phyloP scores from a whole-genome alignment of 2,797 vertebrate genomes.

The Oryzias dopingdopingensis region DNA sequence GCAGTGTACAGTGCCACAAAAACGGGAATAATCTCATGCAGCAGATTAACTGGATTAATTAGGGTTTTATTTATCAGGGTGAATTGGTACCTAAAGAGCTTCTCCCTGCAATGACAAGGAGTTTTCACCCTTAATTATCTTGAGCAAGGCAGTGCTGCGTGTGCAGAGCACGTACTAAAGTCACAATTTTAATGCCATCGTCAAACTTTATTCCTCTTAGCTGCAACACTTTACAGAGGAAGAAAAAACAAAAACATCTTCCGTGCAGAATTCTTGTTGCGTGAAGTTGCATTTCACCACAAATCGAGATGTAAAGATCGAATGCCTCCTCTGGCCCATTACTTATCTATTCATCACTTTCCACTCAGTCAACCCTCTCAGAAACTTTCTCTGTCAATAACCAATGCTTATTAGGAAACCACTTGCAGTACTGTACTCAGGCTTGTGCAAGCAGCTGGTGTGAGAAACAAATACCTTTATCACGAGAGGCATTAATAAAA shows the following conservation, averaged over 20 bases:
- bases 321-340: conserved; percentile 42
- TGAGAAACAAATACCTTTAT: conserved; percentile 1
- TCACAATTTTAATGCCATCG: conserved; percentile 4
- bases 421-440: conserved; percentile 12
- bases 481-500: background rate
- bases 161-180: conserved; percentile 11
- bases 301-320: conserved; percentile 42
- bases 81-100: conserved; percentile 77
- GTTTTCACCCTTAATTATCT: conserved; percentile 74
- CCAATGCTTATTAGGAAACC: conserved; percentile 37
- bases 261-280: conserved; percentile 11
- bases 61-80: conserved; percentile 76
- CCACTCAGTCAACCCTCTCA: conserved; percentile 46
- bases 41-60: conserved; percentile 81
- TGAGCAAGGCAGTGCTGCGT: conserved; percentile 48
- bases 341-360: conserved; percentile 68
- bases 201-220: conserved; percentile 25
- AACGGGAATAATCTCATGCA: conserved; percentile 71
- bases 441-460: conserved; percentile 15
- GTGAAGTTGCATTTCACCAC: conserved; percentile 37
- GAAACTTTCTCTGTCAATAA: conserved; percentile 30
- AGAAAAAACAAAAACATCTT: conserved; percentile 8
- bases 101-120: conserved; percentile 71
- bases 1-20: conserved; percentile 58
- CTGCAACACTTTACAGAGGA: conserved; percentile 2